phyloP scores from a whole-genome alignment of 2,888 invertebrate species.

The Formica aserva region DNA sequence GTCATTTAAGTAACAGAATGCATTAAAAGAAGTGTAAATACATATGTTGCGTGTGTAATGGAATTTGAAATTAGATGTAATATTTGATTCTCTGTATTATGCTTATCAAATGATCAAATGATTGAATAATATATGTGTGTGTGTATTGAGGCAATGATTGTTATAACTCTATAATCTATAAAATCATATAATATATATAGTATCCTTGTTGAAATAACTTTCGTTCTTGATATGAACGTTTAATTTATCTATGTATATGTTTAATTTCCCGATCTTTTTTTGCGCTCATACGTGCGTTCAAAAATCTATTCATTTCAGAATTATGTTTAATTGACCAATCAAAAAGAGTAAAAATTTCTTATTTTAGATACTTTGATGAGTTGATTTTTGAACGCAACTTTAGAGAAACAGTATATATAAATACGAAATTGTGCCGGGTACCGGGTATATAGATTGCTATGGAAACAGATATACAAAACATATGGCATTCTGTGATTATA shows the following conservation, averaged over 20 bases:
- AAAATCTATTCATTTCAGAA: neutral
- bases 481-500: conserved; percentile 4
- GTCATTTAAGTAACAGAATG: neutral
- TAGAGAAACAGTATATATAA: neutral
- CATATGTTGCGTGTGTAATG: neutral
- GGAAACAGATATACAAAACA: conserved; percentile 67
- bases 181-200: neutral
- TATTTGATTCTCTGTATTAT: neutral
- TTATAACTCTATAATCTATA: neutral
- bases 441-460: conserved; percentile 59
- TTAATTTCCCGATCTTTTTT: neutral
- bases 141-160: neutral
- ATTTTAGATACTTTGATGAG: neutral
- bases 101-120: neutral
- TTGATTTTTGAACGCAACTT: neutral
- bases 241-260: neutral
- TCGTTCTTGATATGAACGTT: neutral
- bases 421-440: neutral
- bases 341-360: neutral
- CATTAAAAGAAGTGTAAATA: neutral
- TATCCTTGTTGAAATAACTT: neutral
- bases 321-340: neutral
- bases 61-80: neutral
- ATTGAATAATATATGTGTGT: neutral
- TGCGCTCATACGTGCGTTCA: neutral